Evolutionary conservation across 2,113 vertebrate species (phyloP), one percentile per base, ranked within the genome.

Genomic region (Suncus etruscus): DNA sequence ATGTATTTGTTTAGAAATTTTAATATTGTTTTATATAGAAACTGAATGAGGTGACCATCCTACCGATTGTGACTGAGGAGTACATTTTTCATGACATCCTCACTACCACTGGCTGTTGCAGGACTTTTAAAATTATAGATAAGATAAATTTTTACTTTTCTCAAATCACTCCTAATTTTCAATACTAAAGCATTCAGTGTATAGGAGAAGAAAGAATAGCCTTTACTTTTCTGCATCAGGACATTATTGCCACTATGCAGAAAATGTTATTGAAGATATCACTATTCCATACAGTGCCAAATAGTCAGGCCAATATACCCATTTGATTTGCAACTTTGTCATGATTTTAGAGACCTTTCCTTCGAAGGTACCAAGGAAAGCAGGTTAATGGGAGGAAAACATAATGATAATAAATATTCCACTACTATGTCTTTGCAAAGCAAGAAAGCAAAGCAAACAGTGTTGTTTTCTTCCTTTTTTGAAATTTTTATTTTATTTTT

Each of bases 351-450:
- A 9, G 7, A 66, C 27, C 65, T 29, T 11, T 83, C 10, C 8
- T 25, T 72, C 50, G 51, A n/a, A 78, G 39, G 27, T 68, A 83
- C 51, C 29, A 89, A 61, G 32, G 32, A 51, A 76, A 16, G 2
- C 72, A 70, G 72, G 16, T 58, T 93, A 73, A 82, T 84, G 20
- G 29, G 18, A 27, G 24, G n/a, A 25, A 45, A 29, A 14, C 45
- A n/a, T 24, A 12, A 58, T 82, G 63, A 91, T 72, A 16, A 77
- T 80, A 90, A 82, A 84, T 54, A 87, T 22, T 91, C 80, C 27
- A 47, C 74, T 65, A 83, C 14, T 72, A 32, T 70, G 22, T 91
- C 1, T 90, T 95, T 77, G 68, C 77, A 86, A 86, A 80, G 95
- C 79, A 68, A 85, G 31, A 73, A 86, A 83, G 31, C 69, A 94